Evolutionary conservation across 2,113 vertebrate genomes (phyloP).

Genomic region (Pelmatolapia mariae): DNA sequence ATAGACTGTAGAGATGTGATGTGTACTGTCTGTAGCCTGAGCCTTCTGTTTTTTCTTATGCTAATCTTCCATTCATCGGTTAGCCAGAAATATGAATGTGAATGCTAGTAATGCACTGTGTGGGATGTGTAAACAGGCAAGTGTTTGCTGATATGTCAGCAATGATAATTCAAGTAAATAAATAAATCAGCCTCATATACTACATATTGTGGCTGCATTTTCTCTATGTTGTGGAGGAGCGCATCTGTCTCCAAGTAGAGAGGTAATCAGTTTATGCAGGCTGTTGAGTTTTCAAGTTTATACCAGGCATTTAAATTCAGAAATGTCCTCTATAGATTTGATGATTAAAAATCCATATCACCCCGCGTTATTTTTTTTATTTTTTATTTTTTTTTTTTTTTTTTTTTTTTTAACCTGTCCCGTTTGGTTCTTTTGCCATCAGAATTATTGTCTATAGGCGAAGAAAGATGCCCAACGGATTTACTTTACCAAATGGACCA

Average conservation of each 20-base stretch:
- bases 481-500: too few species aligned
- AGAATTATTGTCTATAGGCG: too few species aligned
- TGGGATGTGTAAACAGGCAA: neutral
- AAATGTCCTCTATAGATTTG: neutral
- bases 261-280: neutral
- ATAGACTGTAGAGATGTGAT: neutral
- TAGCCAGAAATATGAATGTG: neutral
- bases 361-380: neutral
- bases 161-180: neutral
- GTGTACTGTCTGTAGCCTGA: neutral
- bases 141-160: neutral
- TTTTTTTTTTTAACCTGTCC: too few species aligned
- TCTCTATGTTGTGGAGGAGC: neutral
- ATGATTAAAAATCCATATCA: neutral
- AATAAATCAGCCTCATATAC: neutral
- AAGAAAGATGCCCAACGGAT: too few species aligned
- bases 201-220: neutral
- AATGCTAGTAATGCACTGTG: neutral
- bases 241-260: neutral
- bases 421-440: too few species aligned
- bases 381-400: too few species aligned
- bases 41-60: neutral
- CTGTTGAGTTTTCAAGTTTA: neutral
- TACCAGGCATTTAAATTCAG: neutral
- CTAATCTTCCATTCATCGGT: neutral